phyloP scores from a whole-genome alignment of 2,113 vertebrate genomes.

The Psittacula cyanocephala region DNA sequence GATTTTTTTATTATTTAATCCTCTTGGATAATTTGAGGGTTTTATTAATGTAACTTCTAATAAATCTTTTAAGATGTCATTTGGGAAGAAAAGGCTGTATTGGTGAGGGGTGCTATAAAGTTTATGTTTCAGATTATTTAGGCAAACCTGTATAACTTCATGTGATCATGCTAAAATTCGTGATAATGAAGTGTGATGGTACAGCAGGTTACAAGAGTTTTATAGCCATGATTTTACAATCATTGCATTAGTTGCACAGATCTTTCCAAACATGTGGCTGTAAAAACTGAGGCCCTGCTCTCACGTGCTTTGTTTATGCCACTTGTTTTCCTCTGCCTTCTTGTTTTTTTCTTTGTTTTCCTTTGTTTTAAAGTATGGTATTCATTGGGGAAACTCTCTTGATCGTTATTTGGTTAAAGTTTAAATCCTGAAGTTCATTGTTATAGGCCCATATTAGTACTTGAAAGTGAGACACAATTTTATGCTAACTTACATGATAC shows the following conservation, averaged over 20 bases:
- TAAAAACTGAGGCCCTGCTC: conserved; percentile 32
- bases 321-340: conserved; percentile 18
- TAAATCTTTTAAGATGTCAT: background rate
- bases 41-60: background rate
- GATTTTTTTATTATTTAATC: background rate
- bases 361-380: background rate
- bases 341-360: background rate
- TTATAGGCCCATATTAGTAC: background rate
- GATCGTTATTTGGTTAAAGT: background rate
- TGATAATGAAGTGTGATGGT: background rate
- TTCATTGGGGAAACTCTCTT: background rate
- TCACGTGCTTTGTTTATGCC: conserved; percentile 5
- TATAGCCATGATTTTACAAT: background rate
- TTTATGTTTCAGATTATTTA: background rate
- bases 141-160: background rate
- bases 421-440: background rate
- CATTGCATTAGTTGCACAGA: background rate
- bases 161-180: background rate
- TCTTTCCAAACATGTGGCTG: conserved; percentile 6
- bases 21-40: background rate
- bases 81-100: background rate
- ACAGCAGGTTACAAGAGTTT: background rate
- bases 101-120: background rate
- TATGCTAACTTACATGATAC: background rate
- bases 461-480: background rate